phyloP scores from a whole-genome alignment of 2,888 invertebrate genomes.

The Drosophila pullipes region DNA sequence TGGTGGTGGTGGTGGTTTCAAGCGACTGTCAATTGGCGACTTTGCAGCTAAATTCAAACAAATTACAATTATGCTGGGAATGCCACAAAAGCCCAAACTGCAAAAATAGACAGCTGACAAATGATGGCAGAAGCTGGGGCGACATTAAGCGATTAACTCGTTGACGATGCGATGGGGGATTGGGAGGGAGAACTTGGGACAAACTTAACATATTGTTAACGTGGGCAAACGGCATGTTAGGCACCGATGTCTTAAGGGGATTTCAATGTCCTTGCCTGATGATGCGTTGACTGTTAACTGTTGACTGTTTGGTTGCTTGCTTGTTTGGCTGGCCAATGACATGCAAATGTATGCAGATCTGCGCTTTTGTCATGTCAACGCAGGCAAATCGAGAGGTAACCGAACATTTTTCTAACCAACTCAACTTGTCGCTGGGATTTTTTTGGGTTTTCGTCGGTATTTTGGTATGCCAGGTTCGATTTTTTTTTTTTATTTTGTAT shows the following conservation, averaged over 20 bases:
- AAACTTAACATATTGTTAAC: conserved; percentile 80
- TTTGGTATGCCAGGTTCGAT: conserved; percentile 7
- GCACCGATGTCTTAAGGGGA: conserved; percentile 74
- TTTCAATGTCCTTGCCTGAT: conserved; percentile 80
- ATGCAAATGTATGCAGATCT: conserved; percentile 85
- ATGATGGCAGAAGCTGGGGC: conserved; percentile 70
- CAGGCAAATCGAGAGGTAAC: conserved; percentile 77
- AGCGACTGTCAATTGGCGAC: conserved; percentile 55
- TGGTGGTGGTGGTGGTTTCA: conserved; percentile 23
- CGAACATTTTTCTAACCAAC: conserved; percentile 71
- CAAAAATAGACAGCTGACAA: conserved; percentile 72
- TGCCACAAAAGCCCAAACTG: conserved; percentile 19
- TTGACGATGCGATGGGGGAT: conserved; percentile 32
- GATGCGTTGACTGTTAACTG: conserved; percentile 59
- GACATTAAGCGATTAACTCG: conserved; percentile 82
- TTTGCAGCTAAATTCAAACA: conserved; percentile 64
- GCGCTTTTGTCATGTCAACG: conserved; percentile 84
- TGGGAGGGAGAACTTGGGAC: conserved; percentile 16
- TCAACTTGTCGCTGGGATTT: conserved; percentile 59
- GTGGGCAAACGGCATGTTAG: conserved; percentile 66
- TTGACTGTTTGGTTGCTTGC: conserved; percentile 19
- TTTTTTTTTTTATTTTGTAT: conserved; percentile 38
- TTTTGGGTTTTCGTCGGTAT: conserved; percentile 4
- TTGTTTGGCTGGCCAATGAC: conserved; percentile 63
- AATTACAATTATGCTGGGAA: conserved; percentile 69